Percentiles rank a stretch among this genome's conserved stretches.
Conservation (phyloP, 2,113 vertebrate genomes). For the Pogonocichla stellata region DNA sequence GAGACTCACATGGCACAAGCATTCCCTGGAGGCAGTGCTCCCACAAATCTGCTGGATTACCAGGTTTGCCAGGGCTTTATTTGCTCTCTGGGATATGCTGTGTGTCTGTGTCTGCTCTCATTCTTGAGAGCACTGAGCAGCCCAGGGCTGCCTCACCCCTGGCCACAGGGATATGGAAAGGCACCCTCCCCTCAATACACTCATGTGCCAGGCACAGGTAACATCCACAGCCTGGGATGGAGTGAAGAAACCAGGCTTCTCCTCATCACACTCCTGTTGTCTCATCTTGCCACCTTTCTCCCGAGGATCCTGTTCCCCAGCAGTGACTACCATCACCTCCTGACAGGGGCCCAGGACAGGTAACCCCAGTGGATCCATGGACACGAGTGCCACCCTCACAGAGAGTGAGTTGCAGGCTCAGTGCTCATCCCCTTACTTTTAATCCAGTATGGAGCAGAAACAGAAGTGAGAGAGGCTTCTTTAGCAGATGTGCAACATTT, state of each 20-base stretch:
- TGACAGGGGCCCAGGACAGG: background rate
- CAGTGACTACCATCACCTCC: background rate
- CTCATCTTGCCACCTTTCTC: background rate
- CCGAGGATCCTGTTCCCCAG: rapidly evolving
- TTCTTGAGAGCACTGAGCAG: background rate
- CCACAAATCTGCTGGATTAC: background rate
- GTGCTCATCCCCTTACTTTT: background rate
- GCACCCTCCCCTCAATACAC: no score
- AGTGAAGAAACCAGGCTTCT: background rate
- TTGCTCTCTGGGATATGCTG: background rate
- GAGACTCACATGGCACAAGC: background rate
- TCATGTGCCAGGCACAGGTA: background rate
- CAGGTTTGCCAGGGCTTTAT: background rate
- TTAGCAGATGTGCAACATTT: background rate
- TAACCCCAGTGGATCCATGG: background rate
- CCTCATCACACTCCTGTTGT: background rate
- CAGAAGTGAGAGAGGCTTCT: background rate
- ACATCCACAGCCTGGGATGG: background rate
- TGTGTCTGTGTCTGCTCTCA: background rate
- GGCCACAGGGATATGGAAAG: background rate
- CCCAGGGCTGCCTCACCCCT: background rate
- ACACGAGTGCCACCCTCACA: background rate
- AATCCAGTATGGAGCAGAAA: background rate
- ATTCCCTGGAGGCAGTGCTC: background rate
- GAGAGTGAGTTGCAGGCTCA: background rate